Evolutionary conservation across 2,888 invertebrate species (phyloP), one percentile per base, ranked within the genome.

Genomic region (Pammene fasciana): DNA sequence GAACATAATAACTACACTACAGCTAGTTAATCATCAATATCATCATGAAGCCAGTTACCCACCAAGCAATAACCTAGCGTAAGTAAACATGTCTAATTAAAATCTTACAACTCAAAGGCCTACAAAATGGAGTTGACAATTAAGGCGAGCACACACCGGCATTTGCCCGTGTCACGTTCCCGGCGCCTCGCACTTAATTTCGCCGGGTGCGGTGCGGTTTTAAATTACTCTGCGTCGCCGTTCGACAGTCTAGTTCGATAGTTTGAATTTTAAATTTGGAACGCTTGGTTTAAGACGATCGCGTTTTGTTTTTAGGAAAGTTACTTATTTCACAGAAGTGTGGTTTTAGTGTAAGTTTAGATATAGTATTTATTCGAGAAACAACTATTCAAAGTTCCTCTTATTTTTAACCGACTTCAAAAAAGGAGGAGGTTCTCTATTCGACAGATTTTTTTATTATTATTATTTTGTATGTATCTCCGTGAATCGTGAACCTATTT

Each of bases 131-230:
- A 86, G 86, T 85, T 83, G 81, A 87, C 87, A 88, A 90, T 90
- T 87, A 90, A 89, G 89, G 87, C 84, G 83, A 80, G 85, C 82
- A 86, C 84, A 88, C 86, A 86, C 84, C 79, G 54, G 68, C 90
- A 90, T 91, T 91, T 90, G 89, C 90, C 83, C 88, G 85, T 89
- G 92, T 92, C 92, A 90, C 91, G 89, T 86, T 81, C 81, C 87
- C 81, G 83, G 83, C 86, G 84, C 82, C 86, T 89, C 86, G 84
- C 89, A 91, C 91, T 91, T 91, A 90, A 91, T 92, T 90, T 89
- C 84, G 84, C 81, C 75, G 85, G 86, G 78, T 73, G 78, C 73
- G 78, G 78, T 88, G 91, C 82, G 90, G 91, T 90, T 90, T 90
- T 87, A 89, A 91, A 91, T 91, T 91, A 89, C 90, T 80, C 85